Conservation (phyloP, 2,797 vertebrate species). For the Tolypeutes matacus region DNA sequence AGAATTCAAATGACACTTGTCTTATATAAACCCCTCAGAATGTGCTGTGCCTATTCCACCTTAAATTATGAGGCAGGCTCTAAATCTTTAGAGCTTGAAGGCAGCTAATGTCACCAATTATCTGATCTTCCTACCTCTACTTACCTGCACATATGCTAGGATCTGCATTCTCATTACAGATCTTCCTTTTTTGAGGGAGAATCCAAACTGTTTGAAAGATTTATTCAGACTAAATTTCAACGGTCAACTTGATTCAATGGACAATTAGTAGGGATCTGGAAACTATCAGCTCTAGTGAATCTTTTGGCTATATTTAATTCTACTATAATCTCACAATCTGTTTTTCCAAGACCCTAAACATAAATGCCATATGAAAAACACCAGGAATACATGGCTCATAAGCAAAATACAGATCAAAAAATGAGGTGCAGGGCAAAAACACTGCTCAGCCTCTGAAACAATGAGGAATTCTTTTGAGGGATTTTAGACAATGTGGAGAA, state of each 20-base stretch:
- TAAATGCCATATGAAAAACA: conserved; percentile 18
- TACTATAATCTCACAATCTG: conserved; percentile 35
- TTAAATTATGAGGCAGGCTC: neutral
- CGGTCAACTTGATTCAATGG: neutral
- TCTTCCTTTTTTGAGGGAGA: conserved; percentile 47
- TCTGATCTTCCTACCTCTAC: conserved; percentile 11
- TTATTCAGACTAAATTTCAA: conserved; percentile 40
- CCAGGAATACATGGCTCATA: neutral
- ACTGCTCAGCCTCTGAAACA: conserved; percentile 64
- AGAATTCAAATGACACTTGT: neutral
- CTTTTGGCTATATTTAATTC: neutral
- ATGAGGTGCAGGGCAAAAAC: conserved; percentile 48
- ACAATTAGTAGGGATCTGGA: neutral
- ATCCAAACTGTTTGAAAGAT: conserved; percentile 39
- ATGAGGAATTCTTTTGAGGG: conserved; percentile 81
- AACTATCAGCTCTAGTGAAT: conserved; percentile 27
- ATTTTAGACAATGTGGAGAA: conserved; percentile 78
- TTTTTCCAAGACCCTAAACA: neutral
- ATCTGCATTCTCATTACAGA: neutral
- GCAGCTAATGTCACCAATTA: neutral
- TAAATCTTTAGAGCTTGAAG: conserved; percentile 25
- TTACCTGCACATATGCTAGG: neutral
- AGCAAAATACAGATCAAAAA: conserved; percentile 52
- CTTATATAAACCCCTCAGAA: neutral
- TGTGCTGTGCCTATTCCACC: neutral